phyloP scores from a whole-genome alignment of 2,797 vertebrate genomes.

The Oryzias dopingdopingensis region DNA sequence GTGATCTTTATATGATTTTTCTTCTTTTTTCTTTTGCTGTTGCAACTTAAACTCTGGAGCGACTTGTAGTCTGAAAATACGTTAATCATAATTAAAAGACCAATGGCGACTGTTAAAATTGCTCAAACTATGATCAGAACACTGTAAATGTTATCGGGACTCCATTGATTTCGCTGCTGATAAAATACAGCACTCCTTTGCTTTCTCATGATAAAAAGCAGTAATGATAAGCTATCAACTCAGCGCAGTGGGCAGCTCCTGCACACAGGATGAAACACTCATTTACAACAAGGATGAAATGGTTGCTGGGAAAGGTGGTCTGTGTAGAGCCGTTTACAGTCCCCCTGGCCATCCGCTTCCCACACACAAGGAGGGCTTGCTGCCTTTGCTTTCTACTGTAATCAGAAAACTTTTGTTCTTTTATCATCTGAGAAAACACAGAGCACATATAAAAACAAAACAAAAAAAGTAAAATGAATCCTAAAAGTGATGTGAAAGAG shows the following conservation, averaged over 20 bases:
- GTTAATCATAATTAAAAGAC: too few relatives aligned
- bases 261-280: conserved; percentile 37
- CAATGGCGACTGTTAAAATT: too few relatives aligned
- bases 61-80: too few relatives aligned
- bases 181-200: conserved; percentile 46
- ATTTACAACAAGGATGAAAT: conserved; percentile 40
- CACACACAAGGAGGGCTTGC: neutral
- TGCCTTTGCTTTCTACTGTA: conserved; percentile 38
- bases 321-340: conserved; percentile 10
- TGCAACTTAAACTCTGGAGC: too few relatives aligned
- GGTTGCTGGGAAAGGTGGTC: conserved; percentile 42
- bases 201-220: conserved; percentile 54
- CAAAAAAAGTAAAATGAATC: neutral
- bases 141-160: conserved; percentile 47
- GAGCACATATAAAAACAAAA: conserved; percentile 17
- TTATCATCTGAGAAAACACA: conserved; percentile 34
- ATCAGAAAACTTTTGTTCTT: conserved; percentile 38
- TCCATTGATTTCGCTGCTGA: conserved; percentile 61
- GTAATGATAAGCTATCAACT: conserved; percentile 67
- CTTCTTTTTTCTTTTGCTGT: too few relatives aligned
- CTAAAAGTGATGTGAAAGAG: too few relatives aligned
- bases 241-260: conserved; percentile 43
- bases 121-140: neutral
- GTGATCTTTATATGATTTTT: too few relatives aligned
- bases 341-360: conserved; percentile 4